These are phyloP conservation scores for Digitonthophagus gazella DNA, from an alignment of 2,888 invertebrate species.

Conservation along the genomic window DNA sequence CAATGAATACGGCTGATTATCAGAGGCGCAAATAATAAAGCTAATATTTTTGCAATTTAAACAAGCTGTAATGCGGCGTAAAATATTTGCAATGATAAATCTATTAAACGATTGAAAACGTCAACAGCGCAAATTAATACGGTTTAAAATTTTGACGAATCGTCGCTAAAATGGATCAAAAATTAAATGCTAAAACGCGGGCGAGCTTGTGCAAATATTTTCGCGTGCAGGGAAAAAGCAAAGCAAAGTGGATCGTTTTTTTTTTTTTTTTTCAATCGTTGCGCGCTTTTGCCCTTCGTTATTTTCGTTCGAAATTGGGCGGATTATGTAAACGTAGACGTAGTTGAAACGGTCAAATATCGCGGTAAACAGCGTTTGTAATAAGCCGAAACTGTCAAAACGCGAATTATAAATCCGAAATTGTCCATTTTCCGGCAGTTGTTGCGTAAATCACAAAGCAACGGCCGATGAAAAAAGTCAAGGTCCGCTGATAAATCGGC, in stretches of 20 bases:
- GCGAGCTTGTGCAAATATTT: not conserved
- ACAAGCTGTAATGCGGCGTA: not conserved
- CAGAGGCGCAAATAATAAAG: not conserved
- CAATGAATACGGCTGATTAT: not conserved
- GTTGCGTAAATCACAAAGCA: not conserved
- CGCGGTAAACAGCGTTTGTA: not conserved
- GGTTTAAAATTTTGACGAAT: not conserved
- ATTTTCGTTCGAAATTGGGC: not conserved
- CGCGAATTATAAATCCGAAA: not conserved
- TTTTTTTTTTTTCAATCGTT: not conserved
- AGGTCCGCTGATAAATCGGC: not conserved
- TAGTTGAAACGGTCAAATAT: not conserved
- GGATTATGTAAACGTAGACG: not conserved
- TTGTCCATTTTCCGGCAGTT: not conserved
- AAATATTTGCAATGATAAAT: not conserved
- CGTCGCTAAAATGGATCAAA: not conserved
- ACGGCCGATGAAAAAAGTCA: not conserved
- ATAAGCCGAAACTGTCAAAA: not conserved
- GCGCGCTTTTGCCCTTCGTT: not conserved
- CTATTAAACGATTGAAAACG: not conserved
- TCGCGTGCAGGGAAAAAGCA: not conserved
- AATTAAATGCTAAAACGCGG: not conserved
- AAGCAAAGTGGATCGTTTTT: not conserved
- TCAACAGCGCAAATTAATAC: not conserved
- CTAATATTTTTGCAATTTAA: not conserved